These are phyloP conservation scores for Stichodactyla mertensii DNA, from an alignment of 64 coral and sea anemone genomes.

Conservation along the genomic window DNA sequence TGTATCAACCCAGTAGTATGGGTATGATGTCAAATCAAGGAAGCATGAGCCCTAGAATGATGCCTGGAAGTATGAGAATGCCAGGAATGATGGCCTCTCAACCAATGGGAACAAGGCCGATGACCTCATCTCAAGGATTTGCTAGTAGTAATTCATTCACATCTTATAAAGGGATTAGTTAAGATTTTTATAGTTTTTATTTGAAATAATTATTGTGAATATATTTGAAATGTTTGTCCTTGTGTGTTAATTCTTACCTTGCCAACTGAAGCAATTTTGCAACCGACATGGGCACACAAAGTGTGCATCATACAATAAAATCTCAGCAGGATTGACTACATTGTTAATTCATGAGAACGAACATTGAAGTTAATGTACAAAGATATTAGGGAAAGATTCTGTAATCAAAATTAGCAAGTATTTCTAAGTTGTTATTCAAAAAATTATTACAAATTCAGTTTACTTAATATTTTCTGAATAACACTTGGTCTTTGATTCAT, in stretches of 20 bases:
- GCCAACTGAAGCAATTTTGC: neutral
- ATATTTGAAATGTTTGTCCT: neutral
- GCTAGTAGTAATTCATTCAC: constrained; percentile 56
- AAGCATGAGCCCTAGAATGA: constrained; percentile 17
- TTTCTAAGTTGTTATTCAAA: neutral
- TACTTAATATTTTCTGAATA: neutral
- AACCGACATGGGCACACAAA: neutral
- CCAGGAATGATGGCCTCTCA: constrained; percentile 22
- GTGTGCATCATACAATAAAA: neutral
- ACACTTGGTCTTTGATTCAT: neutral
- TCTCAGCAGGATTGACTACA: neutral
- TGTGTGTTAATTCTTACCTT: constrained; percentile 4
- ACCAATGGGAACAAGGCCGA: constrained; percentile 49
- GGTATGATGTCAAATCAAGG: constrained; percentile 52
- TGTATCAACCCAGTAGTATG: constrained; percentile 6
- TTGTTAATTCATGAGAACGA: neutral
- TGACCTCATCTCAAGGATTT: constrained; percentile 60
- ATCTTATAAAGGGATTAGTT: constrained; percentile 83
- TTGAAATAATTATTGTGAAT: constrained; percentile 19
- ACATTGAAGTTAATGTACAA: neutral
- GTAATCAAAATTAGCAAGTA: neutral
- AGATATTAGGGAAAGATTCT: constrained; percentile 8
- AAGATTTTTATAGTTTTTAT: constrained; percentile 23
- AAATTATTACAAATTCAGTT: neutral
- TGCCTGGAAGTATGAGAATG: constrained; percentile 35